Conservation (phyloP, 1,140 invertebrate genomes). For the Eriosoma lanigerum region DNA sequence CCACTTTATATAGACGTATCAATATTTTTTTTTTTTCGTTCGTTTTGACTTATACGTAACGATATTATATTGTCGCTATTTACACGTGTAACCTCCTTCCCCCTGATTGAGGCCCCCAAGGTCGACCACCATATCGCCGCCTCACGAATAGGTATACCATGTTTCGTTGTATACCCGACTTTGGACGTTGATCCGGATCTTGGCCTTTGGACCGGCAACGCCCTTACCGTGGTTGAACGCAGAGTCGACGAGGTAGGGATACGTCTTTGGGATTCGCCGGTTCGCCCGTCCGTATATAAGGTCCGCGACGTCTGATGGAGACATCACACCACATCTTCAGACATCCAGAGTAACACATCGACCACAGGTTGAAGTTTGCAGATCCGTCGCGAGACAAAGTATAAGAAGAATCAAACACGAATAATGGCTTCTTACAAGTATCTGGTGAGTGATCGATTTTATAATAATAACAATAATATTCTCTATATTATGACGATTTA, state of each 20-base stretch:
- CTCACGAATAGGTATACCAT: background rate
- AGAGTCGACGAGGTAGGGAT: background rate
- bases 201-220: constrained; percentile 43
- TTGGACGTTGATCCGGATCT: constrained; percentile 7
- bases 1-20: background rate
- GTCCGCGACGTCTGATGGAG: too few relatives aligned
- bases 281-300: constrained; percentile 18
- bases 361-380: constrained; percentile 28
- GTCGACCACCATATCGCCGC: background rate
- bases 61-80: background rate
- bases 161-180: background rate
- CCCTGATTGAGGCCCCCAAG: background rate
- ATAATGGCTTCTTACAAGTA: constrained; percentile 51
- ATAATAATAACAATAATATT: too few relatives aligned
- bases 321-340: background rate
- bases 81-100: background rate
- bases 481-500: too few relatives aligned
- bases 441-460: constrained; percentile 36
- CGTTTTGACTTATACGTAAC: background rate
- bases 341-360: background rate
- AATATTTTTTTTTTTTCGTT: background rate
- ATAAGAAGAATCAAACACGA: constrained; percentile 4
- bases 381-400: background rate
- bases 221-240: background rate
- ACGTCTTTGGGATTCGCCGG: background rate